Evolutionary conservation across 2,888 invertebrate genomes (phyloP).

Genomic region (Anthophora plumipes): DNA sequence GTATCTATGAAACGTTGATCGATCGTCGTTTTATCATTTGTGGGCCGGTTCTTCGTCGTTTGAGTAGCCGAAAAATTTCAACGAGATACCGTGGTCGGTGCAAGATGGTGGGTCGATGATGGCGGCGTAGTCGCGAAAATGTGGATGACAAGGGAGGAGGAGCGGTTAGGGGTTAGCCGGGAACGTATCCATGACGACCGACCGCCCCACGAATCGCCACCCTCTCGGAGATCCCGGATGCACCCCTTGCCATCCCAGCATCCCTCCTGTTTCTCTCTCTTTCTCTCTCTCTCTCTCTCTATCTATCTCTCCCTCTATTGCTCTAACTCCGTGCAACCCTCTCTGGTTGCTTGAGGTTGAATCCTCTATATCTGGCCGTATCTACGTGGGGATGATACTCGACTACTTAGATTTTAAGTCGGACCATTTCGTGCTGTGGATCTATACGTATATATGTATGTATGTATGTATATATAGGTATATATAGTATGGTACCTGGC

Average conservation of each 20-base stretch:
- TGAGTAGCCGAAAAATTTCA: constrained; percentile 65
- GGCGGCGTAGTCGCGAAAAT: constrained; percentile 80
- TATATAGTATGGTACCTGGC: constrained; percentile 36
- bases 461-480: neutral
- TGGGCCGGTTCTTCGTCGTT: constrained; percentile 3
- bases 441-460: constrained; percentile 19
- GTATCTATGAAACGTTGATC: constrained; percentile 14
- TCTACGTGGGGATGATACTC: constrained; percentile 60
- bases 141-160: constrained; percentile 75
- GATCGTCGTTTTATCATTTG: constrained; percentile 15
- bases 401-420: constrained; percentile 75
- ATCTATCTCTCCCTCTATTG: neutral
- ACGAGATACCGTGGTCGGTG: constrained; percentile 59
- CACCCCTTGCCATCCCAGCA: constrained; percentile 76
- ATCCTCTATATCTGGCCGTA: constrained; percentile 68
- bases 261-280: constrained; percentile 54
- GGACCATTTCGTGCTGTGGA: constrained; percentile 60
- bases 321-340: constrained; percentile 17
- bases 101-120: constrained; percentile 85
- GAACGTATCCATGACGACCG: constrained; percentile 84
- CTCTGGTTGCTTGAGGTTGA: constrained; percentile 43
- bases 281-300: too few species aligned
- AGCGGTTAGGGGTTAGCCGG: constrained; percentile 82
- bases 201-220: constrained; percentile 82
- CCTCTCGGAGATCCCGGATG: constrained; percentile 82